Base-by-base conservation (phyloP, 2,888 invertebrate species). In the Copidosoma aretas region DNA sequence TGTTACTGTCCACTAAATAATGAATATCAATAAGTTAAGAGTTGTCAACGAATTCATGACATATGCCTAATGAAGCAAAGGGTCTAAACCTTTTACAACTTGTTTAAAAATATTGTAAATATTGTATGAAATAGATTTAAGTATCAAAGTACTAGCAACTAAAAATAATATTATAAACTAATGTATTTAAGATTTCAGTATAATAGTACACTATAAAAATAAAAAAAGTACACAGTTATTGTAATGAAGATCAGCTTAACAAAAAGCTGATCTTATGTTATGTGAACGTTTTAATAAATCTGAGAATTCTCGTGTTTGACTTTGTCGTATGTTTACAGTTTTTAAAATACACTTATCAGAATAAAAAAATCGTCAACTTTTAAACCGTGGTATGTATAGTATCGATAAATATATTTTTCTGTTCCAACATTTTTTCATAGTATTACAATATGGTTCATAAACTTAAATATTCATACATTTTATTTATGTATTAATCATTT, bases 41-140 rank as follows among this genome's bases (percentile, higher is more conserved):
- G 61, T 67, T 62, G 61, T 68, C 65, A 72, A 75, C 64, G 67
- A 71, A 74, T 61, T 65, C 72, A 73, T 75, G 74, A 75, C 74
- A 64, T 70, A 60, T 60, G 79, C 78, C 79, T 80, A 80, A 77
- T 75, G 62, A 78, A 77, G 74, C 66, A 72, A 74, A 78, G 77
- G 80, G 82, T 81, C 81, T 81, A 82, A 77, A 76, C 80, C 80
- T 75, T 80, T 75, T 76, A 78, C 80, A 79, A 77, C 77, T 79
- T 78, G 78, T 77, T 77, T 78, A 77, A 79, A 32, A 73, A 73
- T 77, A 79, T 69, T 82, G 82, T 82, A 82, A 75, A 82, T 82
- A 82, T 79, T 79, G 79, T 78, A 79, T 76, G 75, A 78, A 78
- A 72, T 73, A 71, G 63, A 71, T 74, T 53, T 77, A 80, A 77